A percentile compares a stretch with the other conserved stretches of the same genome.
Conservation (phyloP, 1,140 invertebrate genomes). For the Pectinophora gossypiella region DNA sequence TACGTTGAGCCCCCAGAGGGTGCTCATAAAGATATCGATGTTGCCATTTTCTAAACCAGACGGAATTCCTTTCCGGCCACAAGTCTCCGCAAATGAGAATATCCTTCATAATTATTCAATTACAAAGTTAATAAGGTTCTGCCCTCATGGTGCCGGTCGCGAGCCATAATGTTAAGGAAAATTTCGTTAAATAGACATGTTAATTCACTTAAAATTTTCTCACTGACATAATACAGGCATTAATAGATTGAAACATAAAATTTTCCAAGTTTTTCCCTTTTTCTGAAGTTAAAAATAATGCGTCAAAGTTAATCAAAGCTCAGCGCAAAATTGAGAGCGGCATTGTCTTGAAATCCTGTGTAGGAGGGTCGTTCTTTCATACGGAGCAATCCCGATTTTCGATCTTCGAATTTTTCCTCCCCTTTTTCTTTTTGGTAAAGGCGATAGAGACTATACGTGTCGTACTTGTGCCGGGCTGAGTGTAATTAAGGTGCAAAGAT, state of each 20-base stretch:
- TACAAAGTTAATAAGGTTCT: slow-evolving; percentile 25
- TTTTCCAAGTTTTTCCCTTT: too few relatives aligned
- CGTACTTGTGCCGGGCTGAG: slow-evolving; percentile 55
- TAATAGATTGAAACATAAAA: background rate
- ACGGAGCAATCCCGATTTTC: slow-evolving; percentile 50
- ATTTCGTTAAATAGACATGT: background rate
- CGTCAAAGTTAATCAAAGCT: background rate
- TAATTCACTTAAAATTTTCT: background rate
- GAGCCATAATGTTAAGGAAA: background rate
- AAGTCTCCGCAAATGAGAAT: slow-evolving; percentile 20
- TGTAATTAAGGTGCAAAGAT: slow-evolving; percentile 75
- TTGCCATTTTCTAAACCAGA: background rate
- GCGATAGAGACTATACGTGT: slow-evolving; percentile 47
- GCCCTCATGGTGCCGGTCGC: slow-evolving; percentile 12
- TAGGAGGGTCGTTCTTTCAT: slow-evolving; percentile 25
- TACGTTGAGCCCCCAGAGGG: background rate
- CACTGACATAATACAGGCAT: too few relatives aligned
- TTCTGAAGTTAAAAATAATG: background rate
- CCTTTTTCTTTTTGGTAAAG: slow-evolving; percentile 49
- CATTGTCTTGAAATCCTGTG: slow-evolving; percentile 33
- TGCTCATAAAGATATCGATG: slow-evolving; percentile 3
- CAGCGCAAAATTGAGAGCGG: slow-evolving; percentile 19
- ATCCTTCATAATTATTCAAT: slow-evolving; percentile 30
- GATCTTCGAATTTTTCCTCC: slow-evolving; percentile 43
- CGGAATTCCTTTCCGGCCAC: slow-evolving; percentile 11